A percentile compares a stretch with the other conserved stretches of the same genome.
These are phyloP conservation scores for Cathartes aura DNA, from an alignment of 2,113 vertebrate genomes.

Conservation along the genomic window DNA sequence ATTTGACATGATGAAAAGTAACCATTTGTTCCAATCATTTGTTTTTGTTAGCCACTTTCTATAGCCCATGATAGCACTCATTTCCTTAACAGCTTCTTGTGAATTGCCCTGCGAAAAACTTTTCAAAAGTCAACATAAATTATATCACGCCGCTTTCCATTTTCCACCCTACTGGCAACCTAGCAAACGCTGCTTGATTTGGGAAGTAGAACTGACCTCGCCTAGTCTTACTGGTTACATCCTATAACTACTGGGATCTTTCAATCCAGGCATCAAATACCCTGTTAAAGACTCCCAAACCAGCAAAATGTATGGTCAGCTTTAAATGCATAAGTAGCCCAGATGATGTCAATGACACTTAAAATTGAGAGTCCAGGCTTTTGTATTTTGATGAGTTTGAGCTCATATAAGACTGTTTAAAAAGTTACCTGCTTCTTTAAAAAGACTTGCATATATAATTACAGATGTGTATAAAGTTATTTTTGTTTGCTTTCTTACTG, in stretches of 20 bases:
- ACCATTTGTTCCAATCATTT: constrained; percentile 62
- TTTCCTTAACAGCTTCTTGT: constrained; percentile 64
- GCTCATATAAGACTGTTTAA: background rate
- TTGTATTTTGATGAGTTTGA: background rate
- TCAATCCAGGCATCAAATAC: background rate
- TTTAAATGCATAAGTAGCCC: background rate
- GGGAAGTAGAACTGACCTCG: background rate
- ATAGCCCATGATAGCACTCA: constrained; percentile 19
- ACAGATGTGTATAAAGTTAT: background rate
- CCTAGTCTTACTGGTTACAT: background rate
- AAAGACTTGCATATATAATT: background rate
- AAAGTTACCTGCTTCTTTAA: background rate
- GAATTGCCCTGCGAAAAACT: constrained; percentile 41
- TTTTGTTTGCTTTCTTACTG: background rate
- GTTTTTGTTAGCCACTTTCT: constrained; percentile 60
- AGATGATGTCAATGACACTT: background rate
- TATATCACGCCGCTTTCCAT: background rate
- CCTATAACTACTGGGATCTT: background rate
- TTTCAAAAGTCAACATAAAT: constrained; percentile 34
- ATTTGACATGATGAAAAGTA: constrained; percentile 47
- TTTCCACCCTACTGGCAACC: background rate
- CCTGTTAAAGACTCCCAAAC: background rate
- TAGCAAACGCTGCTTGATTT: background rate
- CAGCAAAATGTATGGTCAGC: background rate
- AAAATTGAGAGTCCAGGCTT: background rate